These are phyloP conservation scores for Pterois miles DNA, from an alignment of 2,797 vertebrate genomes.

Conservation along the genomic window DNA sequence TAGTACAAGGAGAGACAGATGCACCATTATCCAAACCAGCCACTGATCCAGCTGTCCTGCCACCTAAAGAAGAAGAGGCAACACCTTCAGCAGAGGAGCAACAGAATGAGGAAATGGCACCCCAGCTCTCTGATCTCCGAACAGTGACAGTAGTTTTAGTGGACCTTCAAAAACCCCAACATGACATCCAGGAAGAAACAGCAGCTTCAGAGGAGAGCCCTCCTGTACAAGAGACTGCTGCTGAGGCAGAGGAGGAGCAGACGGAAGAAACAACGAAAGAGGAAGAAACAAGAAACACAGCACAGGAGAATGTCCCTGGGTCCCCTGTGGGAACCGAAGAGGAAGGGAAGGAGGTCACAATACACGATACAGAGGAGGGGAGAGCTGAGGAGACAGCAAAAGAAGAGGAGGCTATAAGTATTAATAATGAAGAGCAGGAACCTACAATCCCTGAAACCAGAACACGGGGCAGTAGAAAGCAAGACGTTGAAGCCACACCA, in stretches of 20 bases:
- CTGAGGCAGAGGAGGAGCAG: background rate
- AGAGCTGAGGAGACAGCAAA: background rate
- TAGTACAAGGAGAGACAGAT: background rate
- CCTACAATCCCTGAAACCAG: constrained; percentile 69
- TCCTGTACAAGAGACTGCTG: background rate
- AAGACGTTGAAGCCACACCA: constrained; percentile 82
- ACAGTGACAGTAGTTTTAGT: constrained; percentile 39
- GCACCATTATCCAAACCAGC: background rate
- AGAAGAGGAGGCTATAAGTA: background rate
- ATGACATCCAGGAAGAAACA: background rate
- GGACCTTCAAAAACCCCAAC: constrained; percentile 20
- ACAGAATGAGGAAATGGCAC: background rate
- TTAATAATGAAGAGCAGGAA: constrained; percentile 26
- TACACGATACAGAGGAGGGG: background rate
- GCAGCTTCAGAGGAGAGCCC: background rate
- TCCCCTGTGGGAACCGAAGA: background rate
- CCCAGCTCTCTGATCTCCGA: constrained; percentile 12
- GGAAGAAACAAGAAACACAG: background rate
- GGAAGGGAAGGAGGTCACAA: background rate
- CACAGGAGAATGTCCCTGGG: background rate
- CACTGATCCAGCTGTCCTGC: background rate
- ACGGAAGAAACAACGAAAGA: background rate
- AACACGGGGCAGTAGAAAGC: constrained; percentile 82
- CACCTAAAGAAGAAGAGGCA: background rate
- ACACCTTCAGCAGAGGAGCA: background rate